Evolutionary conservation across 1,140 invertebrate genomes (phyloP).

Genomic region (Dermatophagoides farinae): DNA sequence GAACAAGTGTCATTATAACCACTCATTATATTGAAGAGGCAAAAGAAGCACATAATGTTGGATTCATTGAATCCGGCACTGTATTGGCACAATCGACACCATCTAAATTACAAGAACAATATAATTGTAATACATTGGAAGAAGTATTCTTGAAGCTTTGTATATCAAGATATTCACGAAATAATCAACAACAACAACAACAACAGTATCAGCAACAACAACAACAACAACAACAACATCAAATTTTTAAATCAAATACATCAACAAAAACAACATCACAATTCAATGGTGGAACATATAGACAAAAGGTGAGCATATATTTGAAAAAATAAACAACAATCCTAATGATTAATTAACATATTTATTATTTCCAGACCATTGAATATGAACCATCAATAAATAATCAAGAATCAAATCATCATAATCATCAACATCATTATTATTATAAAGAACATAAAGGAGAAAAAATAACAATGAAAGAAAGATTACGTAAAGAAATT

Average conservation of each 20-base stretch:
- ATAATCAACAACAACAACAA: neutral
- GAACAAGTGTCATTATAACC: constrained; percentile 29
- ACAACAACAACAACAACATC: neutral
- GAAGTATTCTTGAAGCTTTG: constrained; percentile 77
- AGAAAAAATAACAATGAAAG: neutral
- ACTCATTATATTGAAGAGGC: constrained; percentile 31
- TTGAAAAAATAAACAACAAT: neutral
- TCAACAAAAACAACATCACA: neutral
- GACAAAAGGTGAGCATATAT: neutral
- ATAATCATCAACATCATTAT: neutral
- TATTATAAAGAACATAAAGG: neutral
- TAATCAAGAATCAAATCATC: too few relatives aligned
- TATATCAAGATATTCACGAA: constrained; percentile 26
- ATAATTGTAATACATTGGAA: constrained; percentile 33
- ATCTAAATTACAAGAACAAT: constrained; percentile 20
- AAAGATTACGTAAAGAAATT: constrained; percentile 4
- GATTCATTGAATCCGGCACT: constrained; percentile 26
- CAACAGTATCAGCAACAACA: neutral
- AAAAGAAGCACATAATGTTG: constrained; percentile 24
- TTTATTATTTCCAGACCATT: too few relatives aligned
- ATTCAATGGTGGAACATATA: neutral
- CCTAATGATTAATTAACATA: too few relatives aligned
- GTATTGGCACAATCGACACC: constrained; percentile 26
- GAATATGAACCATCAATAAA: neutral
- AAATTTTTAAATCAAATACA: neutral